Evolutionary conservation across 64 coral and sea anemone genomes (phyloP), one percentile per base, ranked within the genome.

Genomic region (Pocillopora damicornis): DNA sequence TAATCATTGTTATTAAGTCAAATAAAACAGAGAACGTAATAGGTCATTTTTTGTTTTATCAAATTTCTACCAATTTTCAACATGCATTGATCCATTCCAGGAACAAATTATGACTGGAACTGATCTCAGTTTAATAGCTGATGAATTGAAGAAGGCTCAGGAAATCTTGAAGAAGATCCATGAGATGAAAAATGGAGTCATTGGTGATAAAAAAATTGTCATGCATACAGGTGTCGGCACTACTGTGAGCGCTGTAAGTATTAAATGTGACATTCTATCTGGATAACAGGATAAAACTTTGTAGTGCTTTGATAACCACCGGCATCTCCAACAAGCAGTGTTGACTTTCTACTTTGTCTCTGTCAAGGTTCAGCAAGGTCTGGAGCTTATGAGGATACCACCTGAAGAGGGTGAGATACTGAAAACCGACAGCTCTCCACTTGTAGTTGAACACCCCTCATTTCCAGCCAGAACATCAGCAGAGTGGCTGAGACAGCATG

Each of bases 21-120:
- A 67, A 22, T 18, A 67, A 18, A 5, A 20, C 17, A 20, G n/a
- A n/a, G 64, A 67, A 67, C 6, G 1, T 22, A 67, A 20, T 18
- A 1, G 18, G 18, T 20, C 17, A 16, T 67, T 67, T 67, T 67
- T 67, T 20, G 7, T 6, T 15, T 13, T 2, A 63, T 63, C 11
- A 4, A 63, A 20, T 67, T 16, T 67, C 22, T 8, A 67, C 16
- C 17, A 8, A 20, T 20, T 16, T 67, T 67, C 22, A 67, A 20
- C 7, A 7, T 71, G 3, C n/a, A 8, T 11, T 71, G 20, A 26
- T 71, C 83, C 35, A 79, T 38, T 81, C 13, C 61, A 99, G 97
- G 97, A 95, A 13, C 90, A 99, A 94, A 99, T 99, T 45, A 90
- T 99, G 90, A 90, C 90, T 20, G 90, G 97, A 12, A 99, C 97